Evolutionary conservation across 2,797 vertebrate species (phyloP), one percentile per base, ranked within the genome.

Genomic region (Lithobates pipiens): DNA sequence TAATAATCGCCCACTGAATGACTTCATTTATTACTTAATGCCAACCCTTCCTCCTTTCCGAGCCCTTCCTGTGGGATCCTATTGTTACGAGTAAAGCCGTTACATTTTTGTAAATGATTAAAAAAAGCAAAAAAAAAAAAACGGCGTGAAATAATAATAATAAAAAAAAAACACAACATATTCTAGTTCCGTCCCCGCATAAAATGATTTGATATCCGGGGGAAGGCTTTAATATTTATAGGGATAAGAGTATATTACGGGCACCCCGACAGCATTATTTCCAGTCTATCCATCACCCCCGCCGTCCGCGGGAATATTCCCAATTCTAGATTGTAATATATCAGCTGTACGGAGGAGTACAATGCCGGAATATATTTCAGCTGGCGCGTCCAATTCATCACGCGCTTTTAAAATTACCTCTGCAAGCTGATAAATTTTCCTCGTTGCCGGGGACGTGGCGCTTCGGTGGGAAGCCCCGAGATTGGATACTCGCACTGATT

Each of bases 151-250:
- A 71, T 80, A 71, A n/a, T n/a, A n/a, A n/a, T n/a, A n/a, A n/a
- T n/a, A n/a, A n/a, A n/a, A n/a, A n/a, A n/a, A n/a, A 80, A 25
- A 73, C 21, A 15, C 36, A 44, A 42, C 39, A 25, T 42, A 57
- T 71, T 36, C 44, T 57, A 3, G 21, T 27, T 27, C 4, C 27
- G 27, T 79, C 77, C 9, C 10, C 39, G 5, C 4, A 4, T 5
- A 13, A 10, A 54, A 80, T 80, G 46, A 34, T 39, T 36, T 80
- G n/a, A 67, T 57, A 46, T 80, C 25, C 29, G 39, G 68, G 34
- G 34, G 78, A 9, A 16, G 68, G 34, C 54, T 10, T 71, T 70
- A 80, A 71, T 80, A 71, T 80, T 80, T 80, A 80, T 80, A 72
- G 68, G 29, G 54, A 39, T 71, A 39, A 25, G 27, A 57, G 78